phyloP scores from a whole-genome alignment of 2,888 invertebrate genomes.

The Eilema griseolum region DNA sequence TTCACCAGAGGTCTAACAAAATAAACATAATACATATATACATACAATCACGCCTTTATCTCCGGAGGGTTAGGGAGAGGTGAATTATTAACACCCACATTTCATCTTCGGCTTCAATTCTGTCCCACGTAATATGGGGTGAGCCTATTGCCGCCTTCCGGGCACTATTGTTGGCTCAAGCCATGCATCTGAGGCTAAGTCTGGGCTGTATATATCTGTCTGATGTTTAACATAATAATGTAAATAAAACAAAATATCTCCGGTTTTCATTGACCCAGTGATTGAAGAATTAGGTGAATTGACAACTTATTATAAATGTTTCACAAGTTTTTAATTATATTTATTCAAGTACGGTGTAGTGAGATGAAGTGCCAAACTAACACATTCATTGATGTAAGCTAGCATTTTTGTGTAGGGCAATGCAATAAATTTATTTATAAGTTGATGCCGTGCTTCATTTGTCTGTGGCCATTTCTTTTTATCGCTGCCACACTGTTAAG shows the following conservation, averaged over 20 bases:
- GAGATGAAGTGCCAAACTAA: conserved; percentile 43
- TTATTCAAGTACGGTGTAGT: conserved; percentile 17
- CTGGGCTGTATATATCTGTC: too few relatives aligned
- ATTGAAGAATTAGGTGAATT: neutral
- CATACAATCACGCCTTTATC: too few relatives aligned
- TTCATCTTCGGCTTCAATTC: too few relatives aligned
- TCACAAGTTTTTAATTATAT: neutral
- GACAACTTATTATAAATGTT: neutral
- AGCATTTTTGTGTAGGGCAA: conserved; percentile 9
- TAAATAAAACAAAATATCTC: neutral
- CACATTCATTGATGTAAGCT: conserved; percentile 11
- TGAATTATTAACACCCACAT: too few relatives aligned
- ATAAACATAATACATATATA: too few relatives aligned
- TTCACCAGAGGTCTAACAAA: neutral
- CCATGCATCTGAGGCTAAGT: too few relatives aligned
- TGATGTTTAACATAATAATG: neutral
- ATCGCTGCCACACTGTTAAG: too few relatives aligned
- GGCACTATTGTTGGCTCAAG: too few relatives aligned
- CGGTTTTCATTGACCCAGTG: neutral
- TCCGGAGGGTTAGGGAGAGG: too few relatives aligned
- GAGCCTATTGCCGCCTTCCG: too few relatives aligned
- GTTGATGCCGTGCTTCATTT: neutral
- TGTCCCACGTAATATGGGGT: too few relatives aligned
- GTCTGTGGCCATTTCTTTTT: neutral
- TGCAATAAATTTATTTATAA: conserved; percentile 17